phyloP scores from a whole-genome alignment of 2,113 vertebrate genomes.

The Pampusana beccarii region DNA sequence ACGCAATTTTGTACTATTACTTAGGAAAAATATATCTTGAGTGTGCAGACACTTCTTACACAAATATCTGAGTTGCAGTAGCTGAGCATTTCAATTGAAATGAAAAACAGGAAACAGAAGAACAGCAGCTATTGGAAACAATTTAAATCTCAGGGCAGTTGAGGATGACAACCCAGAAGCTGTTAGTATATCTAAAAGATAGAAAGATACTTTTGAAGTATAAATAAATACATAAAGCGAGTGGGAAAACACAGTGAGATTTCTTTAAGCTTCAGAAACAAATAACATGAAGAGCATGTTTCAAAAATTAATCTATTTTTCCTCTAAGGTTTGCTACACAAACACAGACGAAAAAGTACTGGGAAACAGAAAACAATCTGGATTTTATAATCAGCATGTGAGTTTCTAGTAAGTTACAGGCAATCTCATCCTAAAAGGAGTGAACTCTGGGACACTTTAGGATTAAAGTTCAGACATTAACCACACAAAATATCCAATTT shows the following conservation, averaged over 20 bases:
- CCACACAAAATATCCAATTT: background rate
- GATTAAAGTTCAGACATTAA: background rate
- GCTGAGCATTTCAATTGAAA: background rate
- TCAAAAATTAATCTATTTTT: background rate
- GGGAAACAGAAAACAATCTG: background rate
- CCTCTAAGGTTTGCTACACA: background rate
- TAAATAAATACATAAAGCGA: background rate
- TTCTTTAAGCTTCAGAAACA: background rate
- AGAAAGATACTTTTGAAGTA: background rate
- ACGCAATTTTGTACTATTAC: background rate
- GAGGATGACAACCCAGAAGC: background rate
- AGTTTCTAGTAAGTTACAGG: background rate
- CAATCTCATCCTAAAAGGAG: background rate
- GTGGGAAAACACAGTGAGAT: background rate
- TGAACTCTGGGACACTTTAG: background rate
- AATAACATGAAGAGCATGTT: background rate
- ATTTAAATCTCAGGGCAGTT: background rate
- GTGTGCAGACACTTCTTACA: accelerated
- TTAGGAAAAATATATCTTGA: background rate
- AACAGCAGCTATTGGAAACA: background rate
- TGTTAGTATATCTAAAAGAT: background rate
- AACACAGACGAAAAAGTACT: background rate
- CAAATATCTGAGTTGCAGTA: background rate
- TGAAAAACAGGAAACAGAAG: background rate
- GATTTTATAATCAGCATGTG: background rate